Evolutionary conservation across 2,888 invertebrate species (phyloP).

Genomic region (Sinohyriopsis cumingii): DNA sequence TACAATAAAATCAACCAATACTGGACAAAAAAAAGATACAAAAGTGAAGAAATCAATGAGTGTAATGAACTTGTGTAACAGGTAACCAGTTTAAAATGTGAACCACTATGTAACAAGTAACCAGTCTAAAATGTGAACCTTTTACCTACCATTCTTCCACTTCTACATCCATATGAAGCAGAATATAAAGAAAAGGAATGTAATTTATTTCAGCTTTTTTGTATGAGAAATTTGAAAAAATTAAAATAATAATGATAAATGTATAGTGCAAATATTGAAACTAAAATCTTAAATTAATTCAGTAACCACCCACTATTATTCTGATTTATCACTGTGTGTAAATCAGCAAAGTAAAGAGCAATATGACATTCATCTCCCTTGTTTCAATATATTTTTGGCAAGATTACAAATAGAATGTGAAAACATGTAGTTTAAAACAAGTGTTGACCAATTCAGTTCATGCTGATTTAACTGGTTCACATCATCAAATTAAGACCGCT

Average conservation of each 20-base stretch:
- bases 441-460: neutral
- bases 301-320: neutral
- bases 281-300: neutral
- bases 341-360: neutral
- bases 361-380: neutral
- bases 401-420: too few species aligned
- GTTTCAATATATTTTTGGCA: neutral
- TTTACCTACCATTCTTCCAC: too few species aligned
- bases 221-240: neutral
- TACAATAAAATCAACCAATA: too few species aligned
- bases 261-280: neutral
- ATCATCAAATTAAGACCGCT: neutral
- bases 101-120: too few species aligned
- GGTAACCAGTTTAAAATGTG: too few species aligned
- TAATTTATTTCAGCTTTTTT: neutral
- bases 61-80: too few species aligned
- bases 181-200: neutral
- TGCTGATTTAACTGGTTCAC: neutral
- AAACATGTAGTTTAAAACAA: too few species aligned
- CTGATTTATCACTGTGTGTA: neutral
- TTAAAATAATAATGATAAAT: neutral
- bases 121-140: too few species aligned
- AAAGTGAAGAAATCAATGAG: too few species aligned
- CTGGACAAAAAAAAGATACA: too few species aligned
- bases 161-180: slow-evolving; percentile 10